Base-by-base conservation (phyloP, 1,140 invertebrate genomes). In the Araneus ventricosus region DNA sequence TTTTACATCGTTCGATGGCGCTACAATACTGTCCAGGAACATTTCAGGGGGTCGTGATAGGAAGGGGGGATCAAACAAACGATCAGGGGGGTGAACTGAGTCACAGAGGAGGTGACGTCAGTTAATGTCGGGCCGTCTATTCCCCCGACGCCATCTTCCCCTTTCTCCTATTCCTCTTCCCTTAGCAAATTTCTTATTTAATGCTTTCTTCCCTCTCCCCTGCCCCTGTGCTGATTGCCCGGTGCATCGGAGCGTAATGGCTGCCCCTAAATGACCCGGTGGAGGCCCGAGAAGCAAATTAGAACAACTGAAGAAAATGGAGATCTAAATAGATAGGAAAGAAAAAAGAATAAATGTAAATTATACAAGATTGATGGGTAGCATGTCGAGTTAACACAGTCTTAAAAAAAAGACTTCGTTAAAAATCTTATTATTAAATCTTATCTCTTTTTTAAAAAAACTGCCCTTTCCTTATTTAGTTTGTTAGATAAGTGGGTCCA, bases 1-100 rank as follows among this genome's bases (percentile, higher is more conserved):
- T 93, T 93, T 80, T 92, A 80, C 39, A 93, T 88, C 91, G 85
- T 57, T 41, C 45, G 91, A 93, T 93, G 91, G 91, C 91, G 91
- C 91, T 93, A 87, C 91, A 45, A 93, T 93, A 93, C 91, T 61
- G 91, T 87, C 20, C 67, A 61, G 30, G 17, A 45, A 57, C 84
- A 75, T 39, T n/a, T 80, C 14, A 7, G 22, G 90, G 82, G 90
- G 82, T 27, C 7, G 27, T 37, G 41, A 14, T 34, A n/a, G 59
- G 8, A 30, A 87, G 63, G 17, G 80, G 91, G 91, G 52, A 59
- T 75, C 75, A 67, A 88, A 37, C 41, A 84, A 84, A 84, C 39
- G 39, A 84, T 45, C 87, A 41, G 37, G n/a, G 45, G 52, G 59
- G 86, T 63, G 59, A 41, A 30, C 52, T 86, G 84, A 86, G 87